Evolutionary conservation across 2,797 vertebrate species (phyloP), one percentile per base, ranked within the genome.

Genomic region (Syncerus caffer): DNA sequence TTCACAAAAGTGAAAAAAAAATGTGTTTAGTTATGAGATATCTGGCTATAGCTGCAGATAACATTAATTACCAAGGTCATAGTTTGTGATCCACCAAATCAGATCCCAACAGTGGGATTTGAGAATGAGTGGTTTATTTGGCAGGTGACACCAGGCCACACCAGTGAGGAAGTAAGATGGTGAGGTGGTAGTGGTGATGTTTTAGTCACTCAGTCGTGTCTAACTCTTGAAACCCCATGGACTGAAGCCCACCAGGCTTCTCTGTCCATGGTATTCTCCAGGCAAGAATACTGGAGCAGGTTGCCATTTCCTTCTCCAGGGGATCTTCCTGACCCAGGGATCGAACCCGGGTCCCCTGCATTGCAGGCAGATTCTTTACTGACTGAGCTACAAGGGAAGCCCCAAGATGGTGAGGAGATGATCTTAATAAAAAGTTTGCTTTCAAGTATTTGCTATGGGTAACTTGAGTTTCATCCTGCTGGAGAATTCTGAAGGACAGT

Each of bases 51-150:
- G 17, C 82, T 58, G 21, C 31, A 55, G 27, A 19, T 67, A 60
- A 47, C 67, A 25, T 45, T 76, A 53, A 85, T 85, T 60, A 78
- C 12, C 15, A 79, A 31, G 10, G 14, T 91, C 57, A 51, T 85
- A 84, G 27, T n/a, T 60, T 91, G 31, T 8, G 38, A 55, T 84
- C 1, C 31, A 14, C 29, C 53, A 51, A 58, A 90, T 84, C 6
- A 90, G 17, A 85, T 45, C 31, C 34, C 38, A 88, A 47, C 4
- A 34, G 45, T 93, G 62, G 15, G 25, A 85, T 90, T 57, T 25
- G 90, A 89, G 38, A 95, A 79, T 6, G 58, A 60, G 17, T 92
- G 57, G 7, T 93, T 93, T 55, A 91, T 82, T 92, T 67, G 64
- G 51, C 27, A 88, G 27, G 21, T 62, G 12, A 90, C 12, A 78